Evolutionary conservation across 2,797 vertebrate species (phyloP), one percentile per base, ranked within the genome.

Genomic region (Lepilemur septentrionalis): DNA sequence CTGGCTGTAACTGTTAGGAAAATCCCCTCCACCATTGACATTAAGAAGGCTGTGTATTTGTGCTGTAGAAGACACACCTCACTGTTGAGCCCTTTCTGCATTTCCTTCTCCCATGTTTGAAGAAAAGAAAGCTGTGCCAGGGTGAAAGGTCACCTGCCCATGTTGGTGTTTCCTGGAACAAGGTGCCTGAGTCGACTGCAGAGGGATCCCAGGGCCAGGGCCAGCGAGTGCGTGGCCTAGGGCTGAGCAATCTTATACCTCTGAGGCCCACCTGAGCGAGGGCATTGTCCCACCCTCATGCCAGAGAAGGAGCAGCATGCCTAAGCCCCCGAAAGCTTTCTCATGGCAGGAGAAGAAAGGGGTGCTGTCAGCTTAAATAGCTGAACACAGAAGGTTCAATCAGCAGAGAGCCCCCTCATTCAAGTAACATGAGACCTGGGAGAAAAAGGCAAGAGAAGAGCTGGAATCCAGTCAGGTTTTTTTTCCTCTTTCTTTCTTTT

Each of bases 391-490:
- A 98, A 96, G 91, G 97, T 96, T 98, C 97, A 96, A 89, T 97
- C 57, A 88, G 89, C 96, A 97, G 97, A 98, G 96, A 97, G 97
- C 91, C 95, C 94, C 96, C 97, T 96, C 95, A 93, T 97, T 98
- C 97, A 98, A 98, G 98, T 97, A 98, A 98, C 91, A 88, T 96
- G 98, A 98, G 98, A 98, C 96, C 97, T 96, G 72, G 87, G 22
- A 80, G 80, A 83, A 91, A 38, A 88, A 3, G 10, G 43, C 30
- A 79, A 94, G 63, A 82, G 93, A 89, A 84, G 97, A 78, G 6
- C 94, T 98, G 96, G 93, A 98, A 96, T 90, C 41, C 43, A 90
- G 95, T 98, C 98, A 93, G 92, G 78, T 90, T 94, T 96, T 97
- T 94, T 96, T 28, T 2, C 4, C 3, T 25, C n/a, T 57, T 48